A percentile compares a stretch with the other conserved stretches of the same genome.
phyloP scores from a whole-genome alignment of 2,113 vertebrate species.

The Phylloscopus trochiloides region DNA sequence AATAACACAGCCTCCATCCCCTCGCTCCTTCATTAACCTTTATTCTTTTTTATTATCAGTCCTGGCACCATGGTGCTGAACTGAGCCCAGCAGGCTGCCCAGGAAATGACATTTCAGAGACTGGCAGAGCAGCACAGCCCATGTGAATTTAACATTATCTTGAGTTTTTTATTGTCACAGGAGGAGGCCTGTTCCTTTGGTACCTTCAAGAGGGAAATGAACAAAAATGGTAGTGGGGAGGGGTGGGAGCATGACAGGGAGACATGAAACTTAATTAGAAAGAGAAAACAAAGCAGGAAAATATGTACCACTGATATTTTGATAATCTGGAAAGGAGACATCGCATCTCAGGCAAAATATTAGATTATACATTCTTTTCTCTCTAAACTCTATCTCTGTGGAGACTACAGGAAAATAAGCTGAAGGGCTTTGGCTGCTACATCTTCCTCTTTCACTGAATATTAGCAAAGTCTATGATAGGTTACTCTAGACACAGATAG shows the following conservation, averaged over 20 bases:
- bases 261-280: background rate
- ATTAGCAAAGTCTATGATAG: background rate
- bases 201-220: constrained; percentile 41
- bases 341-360: background rate
- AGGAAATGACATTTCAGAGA: constrained; percentile 80
- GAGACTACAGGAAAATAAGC: background rate
- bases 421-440: background rate
- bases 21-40: constrained; percentile 81
- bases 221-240: background rate
- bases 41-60: constrained; percentile 74
- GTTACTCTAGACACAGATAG: background rate
- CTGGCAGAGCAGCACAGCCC: constrained; percentile 52
- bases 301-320: background rate
- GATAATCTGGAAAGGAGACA: background rate
- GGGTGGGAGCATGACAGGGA: background rate
- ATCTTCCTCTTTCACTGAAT: background rate
- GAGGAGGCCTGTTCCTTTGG: constrained; percentile 46
- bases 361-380: background rate
- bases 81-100: constrained; percentile 73
- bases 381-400: background rate
- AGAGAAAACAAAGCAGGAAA: background rate
- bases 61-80: constrained; percentile 49
- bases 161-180: constrained; percentile 74
- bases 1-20: constrained; percentile 6
- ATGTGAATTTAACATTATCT: constrained; percentile 53